Conservation (phyloP, 2,113 vertebrate genomes). For the Oncorhynchus masou region DNA sequence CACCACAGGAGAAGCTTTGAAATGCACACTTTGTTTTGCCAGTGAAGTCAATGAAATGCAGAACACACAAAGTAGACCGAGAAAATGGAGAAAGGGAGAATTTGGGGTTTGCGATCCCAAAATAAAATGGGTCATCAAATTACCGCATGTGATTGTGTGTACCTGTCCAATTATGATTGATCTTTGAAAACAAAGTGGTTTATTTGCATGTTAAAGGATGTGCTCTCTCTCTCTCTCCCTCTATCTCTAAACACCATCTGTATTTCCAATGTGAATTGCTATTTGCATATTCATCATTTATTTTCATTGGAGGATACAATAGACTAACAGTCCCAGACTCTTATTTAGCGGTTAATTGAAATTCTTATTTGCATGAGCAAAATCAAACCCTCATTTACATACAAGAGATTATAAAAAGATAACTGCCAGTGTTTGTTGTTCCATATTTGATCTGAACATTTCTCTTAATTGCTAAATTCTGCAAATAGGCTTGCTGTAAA, state of each 20-base stretch:
- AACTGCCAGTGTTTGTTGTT: slow-evolving; percentile 75
- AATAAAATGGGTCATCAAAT: slow-evolving; percentile 72
- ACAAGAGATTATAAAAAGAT: slow-evolving; percentile 77
- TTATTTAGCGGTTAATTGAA: slow-evolving; percentile 75
- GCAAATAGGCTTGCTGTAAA: slow-evolving; percentile 61
- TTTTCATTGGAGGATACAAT: slow-evolving; percentile 72
- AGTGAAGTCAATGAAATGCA: slow-evolving; percentile 31
- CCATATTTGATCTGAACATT: slow-evolving; percentile 69
- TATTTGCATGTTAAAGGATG: slow-evolving; percentile 76
- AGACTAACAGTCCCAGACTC: slow-evolving; percentile 60
- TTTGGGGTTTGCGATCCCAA: slow-evolving; percentile 64
- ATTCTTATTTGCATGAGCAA: slow-evolving; percentile 80
- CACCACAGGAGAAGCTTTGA: slow-evolving; percentile 48
- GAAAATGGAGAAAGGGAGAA: not conserved
- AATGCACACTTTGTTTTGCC: slow-evolving; percentile 49
- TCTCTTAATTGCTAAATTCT: slow-evolving; percentile 74
- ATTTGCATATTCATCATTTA: slow-evolving; percentile 79
- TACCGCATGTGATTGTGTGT: slow-evolving; percentile 66
- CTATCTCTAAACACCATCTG: slow-evolving; percentile 57
- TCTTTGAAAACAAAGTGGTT: slow-evolving; percentile 74
- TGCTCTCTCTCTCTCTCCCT: slow-evolving; percentile 28
- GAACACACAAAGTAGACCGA: slow-evolving; percentile 25
- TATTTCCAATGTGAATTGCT: slow-evolving; percentile 75
- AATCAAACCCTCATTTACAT: slow-evolving; percentile 82
- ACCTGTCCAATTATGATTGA: slow-evolving; percentile 78